Evolutionary conservation across 2,888 invertebrate genomes (phyloP), one percentile per base, ranked within the genome.

Genomic region (Watsonalla cultraria): DNA sequence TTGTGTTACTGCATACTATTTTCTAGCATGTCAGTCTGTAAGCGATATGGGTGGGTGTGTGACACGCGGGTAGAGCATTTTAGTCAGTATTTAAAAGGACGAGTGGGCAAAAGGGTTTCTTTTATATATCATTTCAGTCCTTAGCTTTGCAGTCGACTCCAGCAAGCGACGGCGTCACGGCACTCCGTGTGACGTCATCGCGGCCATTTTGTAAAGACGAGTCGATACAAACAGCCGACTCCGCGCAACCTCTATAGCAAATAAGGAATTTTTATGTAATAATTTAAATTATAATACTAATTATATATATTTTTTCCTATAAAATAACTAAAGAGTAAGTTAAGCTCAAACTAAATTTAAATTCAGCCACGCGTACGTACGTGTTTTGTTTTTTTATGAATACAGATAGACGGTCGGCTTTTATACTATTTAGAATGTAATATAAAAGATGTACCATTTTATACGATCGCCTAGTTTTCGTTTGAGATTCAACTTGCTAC

Each of bases 231-330:
- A 59, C 58, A 47, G 51, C 42, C 47, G 49, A 9, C 47, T 62
- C 55, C 33, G 59, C 59, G 62, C 66, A 57, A 64, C 61, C 66
- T 68, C 64, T 61, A 70, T 78, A 83, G 82, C 78, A 65, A 70
- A 72, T 85, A 84, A 84, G 85, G 84, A 71, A 80, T 80, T 76
- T 79, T 78, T 82, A 84, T 86, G 81, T 86, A 84, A 84, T 89
- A 86, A 88, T 88, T 90, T 89, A 90, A 89, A 87, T 89, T 89
- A 88, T 88, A 89, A 80, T 87, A 84, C 87, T 88, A 83, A 84
- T 80, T 82, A 84, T 84, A 79, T 83, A 84, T 82, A 76, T 64
- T 59, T 73, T 70, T 84, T 79, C 84, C 85, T 85, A 86, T 86
- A 84, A 82, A 86, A 77, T 82, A 75, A 86, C 80, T 87, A 84